These are phyloP conservation scores for Actinostola sp. DNA, from an alignment of 92 coral and sea anemone species.

Conservation along the genomic window DNA sequence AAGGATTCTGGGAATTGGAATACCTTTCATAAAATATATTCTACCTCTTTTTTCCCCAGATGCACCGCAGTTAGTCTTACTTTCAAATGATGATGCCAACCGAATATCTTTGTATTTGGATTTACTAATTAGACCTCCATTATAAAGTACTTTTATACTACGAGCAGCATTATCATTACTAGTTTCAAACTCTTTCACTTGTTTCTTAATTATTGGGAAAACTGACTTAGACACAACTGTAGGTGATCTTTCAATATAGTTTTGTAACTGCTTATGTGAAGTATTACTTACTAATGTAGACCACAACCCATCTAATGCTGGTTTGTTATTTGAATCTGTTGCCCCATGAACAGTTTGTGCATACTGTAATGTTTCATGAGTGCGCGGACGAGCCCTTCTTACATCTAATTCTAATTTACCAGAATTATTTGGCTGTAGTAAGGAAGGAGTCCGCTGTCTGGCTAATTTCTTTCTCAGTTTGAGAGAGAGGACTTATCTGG, in stretches of 20 bases:
- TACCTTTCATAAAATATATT: slow-evolving; percentile 3
- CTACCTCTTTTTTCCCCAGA: neutral
- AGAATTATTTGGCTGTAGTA: neutral
- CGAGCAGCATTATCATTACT: slow-evolving; percentile 35
- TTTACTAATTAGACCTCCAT: slow-evolving; percentile 38
- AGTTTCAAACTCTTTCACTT: slow-evolving; percentile 17
- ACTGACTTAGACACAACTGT: slow-evolving; percentile 21
- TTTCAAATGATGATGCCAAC: slow-evolving; percentile 17
- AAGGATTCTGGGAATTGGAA: slow-evolving; percentile 31
- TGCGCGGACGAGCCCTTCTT: neutral
- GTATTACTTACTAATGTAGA: slow-evolving; percentile 29
- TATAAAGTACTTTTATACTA: slow-evolving; percentile 47
- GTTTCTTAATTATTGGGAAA: slow-evolving; percentile 21
- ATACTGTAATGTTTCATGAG: neutral
- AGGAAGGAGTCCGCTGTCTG: neutral
- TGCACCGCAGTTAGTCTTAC: slow-evolving; percentile 23
- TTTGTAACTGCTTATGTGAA: neutral
- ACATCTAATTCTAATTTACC: neutral
- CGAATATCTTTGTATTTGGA: slow-evolving; percentile 53
- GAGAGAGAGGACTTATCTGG: too few species aligned
- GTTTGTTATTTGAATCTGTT: neutral
- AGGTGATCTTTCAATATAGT: slow-evolving; percentile 17
- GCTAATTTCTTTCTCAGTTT: neutral
- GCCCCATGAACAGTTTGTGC: slow-evolving; percentile 9
- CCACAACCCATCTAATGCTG: slow-evolving; percentile 43